Percentiles rank a stretch among this genome's conserved stretches.
Conservation (phyloP, 2,888 invertebrate species). For the Automeris io region DNA sequence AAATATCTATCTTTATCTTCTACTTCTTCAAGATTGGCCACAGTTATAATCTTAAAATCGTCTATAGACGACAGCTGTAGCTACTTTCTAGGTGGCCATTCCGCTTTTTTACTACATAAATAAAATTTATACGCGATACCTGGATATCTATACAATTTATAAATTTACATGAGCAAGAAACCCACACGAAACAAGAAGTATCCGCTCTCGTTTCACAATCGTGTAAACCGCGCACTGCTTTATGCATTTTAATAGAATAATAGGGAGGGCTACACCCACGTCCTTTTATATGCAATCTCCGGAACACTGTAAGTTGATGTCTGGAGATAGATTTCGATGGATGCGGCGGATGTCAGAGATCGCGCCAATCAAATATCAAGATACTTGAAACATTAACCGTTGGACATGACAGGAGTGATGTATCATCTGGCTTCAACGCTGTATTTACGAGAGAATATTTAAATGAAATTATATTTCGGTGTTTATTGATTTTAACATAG, state of each 20-base stretch:
- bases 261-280: conserved; percentile 51
- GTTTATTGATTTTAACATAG: background rate
- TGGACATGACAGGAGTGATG: conserved; percentile 32
- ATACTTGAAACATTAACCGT: conserved; percentile 23
- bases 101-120: too few relatives aligned
- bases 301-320: conserved; percentile 28
- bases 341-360: conserved; percentile 34
- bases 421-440: conserved; percentile 12
- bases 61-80: too few relatives aligned
- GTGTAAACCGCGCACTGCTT: conserved; percentile 12
- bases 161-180: background rate
- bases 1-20: too few relatives aligned
- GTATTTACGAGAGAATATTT: background rate
- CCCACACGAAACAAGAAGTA: conserved; percentile 3
- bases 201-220: conserved; percentile 4
- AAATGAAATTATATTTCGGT: background rate
- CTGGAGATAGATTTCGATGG: conserved; percentile 22
- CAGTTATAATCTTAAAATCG: too few relatives aligned
- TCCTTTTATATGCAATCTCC: conserved; percentile 65
- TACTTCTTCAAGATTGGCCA: too few relatives aligned
- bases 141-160: too few relatives aligned
- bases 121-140: too few relatives aligned
- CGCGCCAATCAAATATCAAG: conserved; percentile 32
- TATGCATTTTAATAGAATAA: conserved; percentile 52
- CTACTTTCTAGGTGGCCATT: too few relatives aligned